Evolutionary conservation across 2,113 vertebrate genomes (phyloP).

Genomic region (Alligator sinensis): DNA sequence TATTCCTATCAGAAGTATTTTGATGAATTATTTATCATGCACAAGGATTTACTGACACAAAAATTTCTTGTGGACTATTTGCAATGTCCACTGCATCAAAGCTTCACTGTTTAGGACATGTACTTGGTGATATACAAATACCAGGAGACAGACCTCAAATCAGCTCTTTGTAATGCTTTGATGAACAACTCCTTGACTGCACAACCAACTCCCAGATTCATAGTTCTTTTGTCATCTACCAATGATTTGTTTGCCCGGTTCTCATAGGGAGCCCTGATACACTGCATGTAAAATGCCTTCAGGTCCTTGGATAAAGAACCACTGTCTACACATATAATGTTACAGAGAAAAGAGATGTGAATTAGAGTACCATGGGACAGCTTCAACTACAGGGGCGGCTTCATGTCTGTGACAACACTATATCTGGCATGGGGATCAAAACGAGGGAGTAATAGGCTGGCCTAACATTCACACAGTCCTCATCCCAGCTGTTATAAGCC

Average conservation of each 20-base stretch:
- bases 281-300: not conserved
- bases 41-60: not conserved
- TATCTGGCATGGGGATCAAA: no score
- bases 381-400: no score
- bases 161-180: not conserved
- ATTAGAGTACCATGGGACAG: no score
- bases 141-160: not conserved
- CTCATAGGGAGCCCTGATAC: rapidly evolving
- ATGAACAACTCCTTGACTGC: not conserved
- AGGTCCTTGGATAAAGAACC: not conserved
- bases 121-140: no score
- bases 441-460: no score
- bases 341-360: no score
- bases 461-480: no score
- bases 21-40: rapidly evolving
- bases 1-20: not conserved
- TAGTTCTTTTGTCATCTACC: not conserved
- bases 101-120: not conserved
- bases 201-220: not conserved
- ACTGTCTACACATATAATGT: not conserved
- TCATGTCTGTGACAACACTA: no score
- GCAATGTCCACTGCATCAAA: not conserved
- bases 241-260: not conserved
- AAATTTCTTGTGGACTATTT: not conserved
- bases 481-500: no score